These are phyloP conservation scores for Cephalopachus bancanus DNA, from an alignment of 2,797 vertebrate species.

Conservation along the genomic window DNA sequence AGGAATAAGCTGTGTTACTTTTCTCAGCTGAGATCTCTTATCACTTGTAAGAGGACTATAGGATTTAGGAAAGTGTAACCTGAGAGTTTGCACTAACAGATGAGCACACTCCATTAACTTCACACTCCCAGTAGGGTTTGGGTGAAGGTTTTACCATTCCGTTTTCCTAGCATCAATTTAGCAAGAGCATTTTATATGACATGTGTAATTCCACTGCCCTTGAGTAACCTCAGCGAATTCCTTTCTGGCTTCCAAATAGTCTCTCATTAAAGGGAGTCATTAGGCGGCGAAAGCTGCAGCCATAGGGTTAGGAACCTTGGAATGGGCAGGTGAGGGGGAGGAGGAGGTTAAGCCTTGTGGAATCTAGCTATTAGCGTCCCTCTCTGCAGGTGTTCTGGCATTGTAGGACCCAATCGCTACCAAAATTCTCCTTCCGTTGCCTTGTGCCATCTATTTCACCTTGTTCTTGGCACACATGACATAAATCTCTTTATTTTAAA, in stretches of 20 bases:
- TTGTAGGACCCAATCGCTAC: background rate
- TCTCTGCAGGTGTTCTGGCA: slow-evolving; percentile 26
- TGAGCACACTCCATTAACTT: slow-evolving; percentile 82
- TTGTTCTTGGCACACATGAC: background rate
- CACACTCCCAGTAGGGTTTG: slow-evolving; percentile 78
- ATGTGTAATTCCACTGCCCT: slow-evolving; percentile 87
- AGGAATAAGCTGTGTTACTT: slow-evolving; percentile 1
- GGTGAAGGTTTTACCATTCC: slow-evolving; percentile 84
- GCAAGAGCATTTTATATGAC: slow-evolving; percentile 83
- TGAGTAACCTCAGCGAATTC: slow-evolving; percentile 86
- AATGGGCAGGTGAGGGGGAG: slow-evolving; percentile 65
- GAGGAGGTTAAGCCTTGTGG: slow-evolving; percentile 23
- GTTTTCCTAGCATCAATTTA: slow-evolving; percentile 84
- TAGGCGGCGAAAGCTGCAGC: slow-evolving; percentile 73
- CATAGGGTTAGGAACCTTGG: slow-evolving; percentile 55
- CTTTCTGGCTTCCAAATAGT: slow-evolving; percentile 85
- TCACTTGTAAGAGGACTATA: slow-evolving; percentile 66
- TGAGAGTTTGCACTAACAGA: slow-evolving; percentile 85
- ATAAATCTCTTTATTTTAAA: slow-evolving; percentile 49
- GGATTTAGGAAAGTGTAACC: slow-evolving; percentile 83
- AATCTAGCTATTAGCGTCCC: slow-evolving; percentile 63
- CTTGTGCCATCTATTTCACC: slow-evolving; percentile 20
- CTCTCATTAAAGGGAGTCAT: slow-evolving; percentile 84
- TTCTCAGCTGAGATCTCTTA: slow-evolving; percentile 72
- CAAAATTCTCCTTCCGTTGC: background rate